Base-by-base conservation (phyloP, 1,140 invertebrate genomes). In the Eueides isabella region DNA sequence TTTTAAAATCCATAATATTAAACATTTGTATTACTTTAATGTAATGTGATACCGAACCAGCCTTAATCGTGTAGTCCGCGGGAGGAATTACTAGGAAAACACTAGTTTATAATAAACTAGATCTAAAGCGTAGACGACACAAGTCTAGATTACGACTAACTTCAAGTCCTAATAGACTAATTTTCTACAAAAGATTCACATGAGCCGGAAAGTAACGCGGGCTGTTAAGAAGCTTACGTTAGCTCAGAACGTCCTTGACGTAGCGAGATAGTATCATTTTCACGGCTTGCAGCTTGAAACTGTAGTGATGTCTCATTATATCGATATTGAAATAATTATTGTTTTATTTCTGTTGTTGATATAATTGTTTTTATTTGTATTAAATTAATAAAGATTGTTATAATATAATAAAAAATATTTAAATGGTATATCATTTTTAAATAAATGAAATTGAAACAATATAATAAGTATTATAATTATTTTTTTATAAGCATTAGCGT, bases 221-320 rank as follows among this genome's bases (percentile, higher is more conserved):
- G 44, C 61, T 69, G 64, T 68, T 74, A 74, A 67, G 41, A 41
- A 74, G 67, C 72, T 74, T 68, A 74, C 72, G 68, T 67, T 74
- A 74, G 72, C 66, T 66, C 38, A 63, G 64, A 48, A 64, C 71
- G 30, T 55, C 63, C 31, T 72, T 41, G 64, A 72, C 62, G 62
- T 71, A 30, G 41, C 2, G 19, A 68, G 72, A 74, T 74, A 74
- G 55, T 61, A 74, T 74, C 72, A 69, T 67, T 74, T 64, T 64
- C 71, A 63, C 61, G 61, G 64, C 72, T 74, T 68, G 66, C 61
- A 72, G 38, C 72, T 69, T 69, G 29, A 66, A 19, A 61, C 16
- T 16, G 44, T 68, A 74, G 72, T 68, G 61, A 55, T 64, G 72
- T 28, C 26, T 19, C 28, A 7, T 41, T 70, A 5, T 63, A 62